Conservation (phyloP, 1,140 invertebrate genomes). For the Pemphigus obesinymphae region DNA sequence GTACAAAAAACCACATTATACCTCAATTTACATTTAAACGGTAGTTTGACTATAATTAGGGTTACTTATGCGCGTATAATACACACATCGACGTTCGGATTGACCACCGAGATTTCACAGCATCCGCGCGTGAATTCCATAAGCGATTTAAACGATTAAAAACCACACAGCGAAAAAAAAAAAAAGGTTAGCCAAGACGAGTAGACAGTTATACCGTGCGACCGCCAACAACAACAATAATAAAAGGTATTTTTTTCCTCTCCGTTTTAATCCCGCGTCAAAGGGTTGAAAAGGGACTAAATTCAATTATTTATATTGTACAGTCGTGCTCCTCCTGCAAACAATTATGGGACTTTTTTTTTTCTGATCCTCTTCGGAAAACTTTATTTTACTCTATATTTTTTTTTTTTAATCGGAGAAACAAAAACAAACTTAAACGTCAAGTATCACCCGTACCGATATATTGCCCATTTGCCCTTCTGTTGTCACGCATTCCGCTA, state of each 20-base stretch:
- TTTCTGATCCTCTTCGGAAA: not conserved
- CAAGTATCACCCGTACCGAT: not conserved
- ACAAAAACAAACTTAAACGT: not conserved
- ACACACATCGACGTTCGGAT: not conserved
- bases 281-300: slow-evolving; percentile 40
- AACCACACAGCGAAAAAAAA: slow-evolving; percentile 7
- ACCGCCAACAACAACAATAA: slow-evolving; percentile 26
- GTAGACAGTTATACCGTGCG: too few species aligned
- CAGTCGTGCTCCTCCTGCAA: slow-evolving; percentile 9
- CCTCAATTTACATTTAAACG: too few species aligned
- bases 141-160: slow-evolving; percentile 9
- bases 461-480: not conserved
- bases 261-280: slow-evolving; percentile 22
- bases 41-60: not conserved
- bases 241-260: slow-evolving; percentile 23
- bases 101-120: not conserved
- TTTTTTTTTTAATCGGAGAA: slow-evolving; percentile 13
- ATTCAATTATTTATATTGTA: slow-evolving; percentile 39
- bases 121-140: not conserved
- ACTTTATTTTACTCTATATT: not conserved
- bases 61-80: not conserved
- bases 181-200: slow-evolving; percentile 20
- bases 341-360: slow-evolving; percentile 33
- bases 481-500: not conserved
- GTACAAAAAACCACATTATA: too few species aligned